Evolutionary conservation across 2,888 invertebrate species (phyloP).

Genomic region (Caenorhabditis sp.): DNA sequence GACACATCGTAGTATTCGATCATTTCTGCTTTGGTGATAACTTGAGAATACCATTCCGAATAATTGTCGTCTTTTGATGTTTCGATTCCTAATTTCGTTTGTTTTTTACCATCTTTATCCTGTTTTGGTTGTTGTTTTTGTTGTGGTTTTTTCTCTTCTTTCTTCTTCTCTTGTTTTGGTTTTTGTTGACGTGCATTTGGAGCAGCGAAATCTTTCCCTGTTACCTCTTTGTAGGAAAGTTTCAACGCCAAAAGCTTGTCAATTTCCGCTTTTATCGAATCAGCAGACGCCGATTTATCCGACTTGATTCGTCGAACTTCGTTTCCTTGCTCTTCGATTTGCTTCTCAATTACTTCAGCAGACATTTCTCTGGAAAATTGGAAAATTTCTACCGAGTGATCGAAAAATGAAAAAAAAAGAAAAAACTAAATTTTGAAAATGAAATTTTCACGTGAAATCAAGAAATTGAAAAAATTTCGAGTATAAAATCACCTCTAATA

Average conservation of each 20-base stretch:
- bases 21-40: constrained; percentile 89
- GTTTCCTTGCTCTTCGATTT: constrained; percentile 45
- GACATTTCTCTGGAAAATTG: constrained; percentile 19
- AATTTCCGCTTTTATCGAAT: constrained; percentile 75
- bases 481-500: too few relatives aligned
- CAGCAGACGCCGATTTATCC: constrained; percentile 37
- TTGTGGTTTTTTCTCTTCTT: constrained; percentile 44
- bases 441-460: too few relatives aligned
- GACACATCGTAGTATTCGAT: constrained; percentile 99
- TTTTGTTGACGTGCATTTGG: constrained; percentile 36
- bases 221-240: constrained; percentile 78
- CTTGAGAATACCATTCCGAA: constrained; percentile 92
- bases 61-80: constrained; percentile 90
- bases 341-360: constrained; percentile 24
- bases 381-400: too few relatives aligned
- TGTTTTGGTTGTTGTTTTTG: constrained; percentile 19
- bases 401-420: too few relatives aligned
- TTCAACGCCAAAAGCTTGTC: constrained; percentile 79
- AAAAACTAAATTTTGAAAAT: too few relatives aligned
- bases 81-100: constrained; percentile 91
- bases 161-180: constrained; percentile 39
- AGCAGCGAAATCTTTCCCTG: constrained; percentile 76
- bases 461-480: too few relatives aligned
- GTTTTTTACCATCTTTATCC: constrained; percentile 81
- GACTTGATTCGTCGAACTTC: constrained; percentile 42